These are phyloP conservation scores for Fukomys damarensis DNA, from an alignment of 2,113 vertebrate species.

Conservation along the genomic window DNA sequence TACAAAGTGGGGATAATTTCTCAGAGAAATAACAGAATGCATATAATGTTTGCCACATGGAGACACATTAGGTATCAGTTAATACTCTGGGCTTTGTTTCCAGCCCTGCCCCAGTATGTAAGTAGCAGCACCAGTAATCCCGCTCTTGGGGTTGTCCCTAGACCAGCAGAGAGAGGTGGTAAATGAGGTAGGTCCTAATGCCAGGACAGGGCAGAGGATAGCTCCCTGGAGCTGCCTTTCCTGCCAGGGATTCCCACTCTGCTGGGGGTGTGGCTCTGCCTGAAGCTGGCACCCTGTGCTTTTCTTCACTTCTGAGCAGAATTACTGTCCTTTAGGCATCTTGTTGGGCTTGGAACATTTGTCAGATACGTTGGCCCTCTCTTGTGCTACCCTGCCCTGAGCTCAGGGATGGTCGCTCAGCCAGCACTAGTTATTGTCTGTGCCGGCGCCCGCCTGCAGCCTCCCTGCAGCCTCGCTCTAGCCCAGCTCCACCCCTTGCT, in stretches of 20 bases:
- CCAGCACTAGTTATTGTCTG: slow-evolving; percentile 75
- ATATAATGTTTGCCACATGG: background rate
- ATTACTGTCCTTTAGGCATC: background rate
- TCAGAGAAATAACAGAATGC: background rate
- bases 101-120: slow-evolving; percentile 31
- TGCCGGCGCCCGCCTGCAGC: slow-evolving; percentile 25
- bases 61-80: background rate
- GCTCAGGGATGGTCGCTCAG: background rate
- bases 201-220: background rate
- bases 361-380: background rate
- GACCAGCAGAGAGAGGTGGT: background rate
- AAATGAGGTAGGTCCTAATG: background rate
- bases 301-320: background rate
- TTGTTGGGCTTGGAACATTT: background rate
- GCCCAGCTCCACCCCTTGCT: slow-evolving; percentile 80
- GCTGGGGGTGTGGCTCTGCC: slow-evolving; percentile 13
- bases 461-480: slow-evolving; percentile 68
- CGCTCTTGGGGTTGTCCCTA: background rate
- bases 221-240: background rate
- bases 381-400: background rate
- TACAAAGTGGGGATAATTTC: background rate
- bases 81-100: background rate
- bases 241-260: background rate
- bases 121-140: background rate
- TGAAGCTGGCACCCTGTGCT: background rate